Evolutionary conservation across 2,888 invertebrate genomes (phyloP).

Genomic region (Philaethria dido): DNA sequence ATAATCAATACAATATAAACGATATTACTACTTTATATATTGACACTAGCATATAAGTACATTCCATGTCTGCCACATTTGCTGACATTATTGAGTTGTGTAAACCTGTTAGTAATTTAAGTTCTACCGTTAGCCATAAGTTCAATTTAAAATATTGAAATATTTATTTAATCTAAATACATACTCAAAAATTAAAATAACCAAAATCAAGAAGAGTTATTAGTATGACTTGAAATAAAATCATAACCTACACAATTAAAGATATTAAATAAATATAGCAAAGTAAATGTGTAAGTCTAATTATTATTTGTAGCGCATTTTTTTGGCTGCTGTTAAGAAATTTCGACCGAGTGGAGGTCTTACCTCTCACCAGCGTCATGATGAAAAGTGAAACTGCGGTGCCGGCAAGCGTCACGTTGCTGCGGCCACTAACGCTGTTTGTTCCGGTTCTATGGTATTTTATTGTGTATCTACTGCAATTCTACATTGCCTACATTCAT

Average conservation of each 20-base stretch:
- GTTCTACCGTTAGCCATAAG: not conserved
- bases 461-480: constrained; percentile 47
- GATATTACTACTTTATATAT: constrained; percentile 8
- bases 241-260: not conserved
- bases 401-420: constrained; percentile 72
- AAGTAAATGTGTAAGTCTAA: constrained; percentile 9
- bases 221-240: not conserved
- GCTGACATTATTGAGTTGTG: not conserved
- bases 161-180: not conserved
- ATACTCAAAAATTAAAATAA: not conserved
- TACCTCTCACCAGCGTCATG: constrained; percentile 75
- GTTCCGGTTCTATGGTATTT: constrained; percentile 73
- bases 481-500: not conserved
- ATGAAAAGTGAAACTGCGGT: constrained; percentile 81
- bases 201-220: not conserved
- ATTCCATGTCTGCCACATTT: not conserved
- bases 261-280: not conserved
- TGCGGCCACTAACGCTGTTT: constrained; percentile 67
- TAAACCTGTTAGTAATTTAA: not conserved
- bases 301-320: constrained; percentile 50
- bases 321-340: constrained; percentile 76
- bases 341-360: constrained; percentile 72
- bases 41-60: not conserved
- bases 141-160: not conserved
- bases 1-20: constrained; percentile 20